Base-by-base conservation (phyloP, 2,888 invertebrate species). In the Melangyna quadrimaculata region DNA sequence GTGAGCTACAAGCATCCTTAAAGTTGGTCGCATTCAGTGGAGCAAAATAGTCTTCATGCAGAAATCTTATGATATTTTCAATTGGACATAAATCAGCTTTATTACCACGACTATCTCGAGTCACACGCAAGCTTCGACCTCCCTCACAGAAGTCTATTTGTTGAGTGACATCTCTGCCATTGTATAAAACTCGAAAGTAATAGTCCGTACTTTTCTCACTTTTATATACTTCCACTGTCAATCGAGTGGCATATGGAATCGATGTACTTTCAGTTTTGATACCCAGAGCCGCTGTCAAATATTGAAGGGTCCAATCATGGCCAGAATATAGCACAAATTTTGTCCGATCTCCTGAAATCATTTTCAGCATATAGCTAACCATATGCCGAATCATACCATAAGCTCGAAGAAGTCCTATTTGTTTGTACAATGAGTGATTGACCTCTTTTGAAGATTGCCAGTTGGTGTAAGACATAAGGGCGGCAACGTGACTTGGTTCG, bases 281-380 rank as follows among this genome's bases (percentile, higher is more conserved):
- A 0, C 98, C 98, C 61, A 98, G 90, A 0, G 97, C 96, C 2
- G 96, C 93, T 1, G 96, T 94, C 43, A 98, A 92, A 87, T 97
- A 96, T 89, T 97, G 96, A 43, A 98, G 90, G 0, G 98, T 98
- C 89, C 96, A 96, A 91, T 98, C 98, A 89, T 98, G 98, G 0
- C 98, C 98, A 0, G 98, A 98, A 90, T 96, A 97, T 0, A 97
- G 89, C 0, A 96, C 95, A 75, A 97, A 94, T 89, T 95, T 95
- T 0, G 95, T 95, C 78, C 94, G 94, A 78, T 94, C 94, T 61
- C 96, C 96, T 0, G 96, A 95, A 88, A 97, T 95, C 93, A 97
- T 96, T 88, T 95, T 94, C 10, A 97, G 93, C 94, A 97, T 95
- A 89, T 96, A 95, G 51, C 95, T 95, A 0, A 95, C 96, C 63